phyloP scores from a whole-genome alignment of 1,140 invertebrate species.

The Pogonomyrmex barbatus region DNA sequence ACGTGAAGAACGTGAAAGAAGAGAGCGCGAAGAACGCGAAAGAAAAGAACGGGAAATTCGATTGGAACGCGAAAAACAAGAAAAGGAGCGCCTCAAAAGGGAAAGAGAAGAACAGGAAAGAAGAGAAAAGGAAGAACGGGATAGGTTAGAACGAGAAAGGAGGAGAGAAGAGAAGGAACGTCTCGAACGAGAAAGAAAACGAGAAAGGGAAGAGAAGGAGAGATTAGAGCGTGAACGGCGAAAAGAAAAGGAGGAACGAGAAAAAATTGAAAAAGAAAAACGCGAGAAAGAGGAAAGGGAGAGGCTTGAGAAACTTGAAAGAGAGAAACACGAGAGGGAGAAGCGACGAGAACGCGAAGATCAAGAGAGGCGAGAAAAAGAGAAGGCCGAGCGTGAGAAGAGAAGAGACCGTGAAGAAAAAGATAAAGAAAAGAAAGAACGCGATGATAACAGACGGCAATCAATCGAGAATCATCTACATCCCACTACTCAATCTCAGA shows the following conservation, averaged over 20 bases:
- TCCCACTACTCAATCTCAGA: slow-evolving; percentile 72
- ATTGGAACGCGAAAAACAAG: slow-evolving; percentile 81
- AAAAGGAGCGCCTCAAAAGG: slow-evolving; percentile 82
- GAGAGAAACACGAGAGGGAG: slow-evolving; percentile 69
- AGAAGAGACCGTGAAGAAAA: slow-evolving; percentile 76
- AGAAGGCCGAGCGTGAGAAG: slow-evolving; percentile 72
- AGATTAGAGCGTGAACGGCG: slow-evolving; percentile 68
- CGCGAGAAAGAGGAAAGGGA: slow-evolving; percentile 74
- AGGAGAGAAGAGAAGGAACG: slow-evolving; percentile 80
- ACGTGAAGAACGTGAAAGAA: slow-evolving; percentile 84
- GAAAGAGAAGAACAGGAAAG: slow-evolving; percentile 85
- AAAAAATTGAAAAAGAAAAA: slow-evolving; percentile 73
- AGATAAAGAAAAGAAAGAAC: slow-evolving; percentile 70
- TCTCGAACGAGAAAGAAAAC: slow-evolving; percentile 77
- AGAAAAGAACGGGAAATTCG: slow-evolving; percentile 79
- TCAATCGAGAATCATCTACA: slow-evolving; percentile 81
- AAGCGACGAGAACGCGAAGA: slow-evolving; percentile 76
- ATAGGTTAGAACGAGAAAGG: slow-evolving; percentile 76
- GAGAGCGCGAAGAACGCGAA: slow-evolving; percentile 83
- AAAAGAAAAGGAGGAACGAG: slow-evolving; percentile 75
- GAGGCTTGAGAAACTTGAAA: slow-evolving; percentile 61
- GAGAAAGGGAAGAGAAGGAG: slow-evolving; percentile 80
- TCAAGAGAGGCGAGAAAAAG: slow-evolving; percentile 75
- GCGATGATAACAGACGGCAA: slow-evolving; percentile 72
- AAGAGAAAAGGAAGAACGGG: slow-evolving; percentile 79